A percentile compares a stretch with the other conserved stretches of the same genome.
Conservation (phyloP, 2,113 vertebrate species). For the Urocolius indicus region DNA sequence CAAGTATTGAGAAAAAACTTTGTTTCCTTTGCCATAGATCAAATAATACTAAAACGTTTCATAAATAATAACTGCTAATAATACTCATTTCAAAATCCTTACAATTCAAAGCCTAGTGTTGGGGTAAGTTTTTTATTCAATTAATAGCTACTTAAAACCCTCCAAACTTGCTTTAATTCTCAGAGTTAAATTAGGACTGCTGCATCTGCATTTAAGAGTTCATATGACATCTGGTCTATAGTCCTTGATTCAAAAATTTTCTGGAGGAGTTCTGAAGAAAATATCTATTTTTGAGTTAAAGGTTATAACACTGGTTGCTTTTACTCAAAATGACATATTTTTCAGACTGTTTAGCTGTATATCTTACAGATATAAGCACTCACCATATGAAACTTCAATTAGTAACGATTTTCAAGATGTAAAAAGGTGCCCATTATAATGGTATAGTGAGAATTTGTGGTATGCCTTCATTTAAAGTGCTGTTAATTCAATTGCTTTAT, state of each 20-base stretch:
- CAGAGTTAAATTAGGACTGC: background rate
- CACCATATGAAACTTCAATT: slow-evolving; percentile 79
- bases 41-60: background rate
- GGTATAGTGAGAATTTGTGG: slow-evolving; percentile 66
- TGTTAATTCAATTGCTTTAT: slow-evolving; percentile 81
- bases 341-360: slow-evolving; percentile 68
- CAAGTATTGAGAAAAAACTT: background rate
- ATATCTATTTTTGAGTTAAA: background rate
- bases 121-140: background rate
- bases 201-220: background rate
- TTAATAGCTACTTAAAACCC: background rate
- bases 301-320: background rate
- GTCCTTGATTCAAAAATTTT: background rate
- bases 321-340: slow-evolving; percentile 54
- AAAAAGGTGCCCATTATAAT: slow-evolving; percentile 68
- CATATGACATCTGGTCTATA: background rate
- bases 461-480: slow-evolving; percentile 72
- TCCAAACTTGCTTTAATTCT: background rate
- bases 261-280: background rate
- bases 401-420: slow-evolving; percentile 77
- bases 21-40: background rate
- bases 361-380: slow-evolving; percentile 75
- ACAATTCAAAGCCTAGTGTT: background rate
- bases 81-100: fast-evolving
- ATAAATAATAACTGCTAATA: background rate